Evolutionary conservation across 2,113 vertebrate genomes (phyloP).

Genomic region (Coreoperca whiteheadi): DNA sequence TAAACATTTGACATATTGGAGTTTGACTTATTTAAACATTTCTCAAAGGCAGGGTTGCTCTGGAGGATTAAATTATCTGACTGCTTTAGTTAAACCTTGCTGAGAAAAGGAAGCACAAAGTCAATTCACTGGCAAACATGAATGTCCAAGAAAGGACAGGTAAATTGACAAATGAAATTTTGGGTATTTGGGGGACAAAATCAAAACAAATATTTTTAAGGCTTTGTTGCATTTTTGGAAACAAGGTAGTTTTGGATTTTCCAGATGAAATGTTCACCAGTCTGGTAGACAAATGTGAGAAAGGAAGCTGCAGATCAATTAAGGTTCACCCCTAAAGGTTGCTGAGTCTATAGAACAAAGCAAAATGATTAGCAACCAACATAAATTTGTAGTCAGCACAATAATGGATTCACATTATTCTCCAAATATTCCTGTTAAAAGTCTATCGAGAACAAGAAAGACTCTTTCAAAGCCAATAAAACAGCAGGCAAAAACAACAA

Average conservation of each 20-base stretch:
- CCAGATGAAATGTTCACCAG: neutral
- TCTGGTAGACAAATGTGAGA: neutral
- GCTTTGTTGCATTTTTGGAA: constrained; percentile 4
- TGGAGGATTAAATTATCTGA: constrained; percentile 11
- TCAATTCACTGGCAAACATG: neutral
- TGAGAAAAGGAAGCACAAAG: constrained; percentile 4
- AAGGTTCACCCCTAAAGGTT: constrained; percentile 18
- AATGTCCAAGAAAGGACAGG: neutral
- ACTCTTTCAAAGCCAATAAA: neutral
- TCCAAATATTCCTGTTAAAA: neutral
- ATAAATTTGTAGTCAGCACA: neutral
- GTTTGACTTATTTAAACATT: constrained; percentile 42
- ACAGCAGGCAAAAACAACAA: neutral
- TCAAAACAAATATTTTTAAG: neutral
- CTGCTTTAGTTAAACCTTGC: constrained; percentile 17
- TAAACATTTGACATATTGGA: constrained; percentile 51
- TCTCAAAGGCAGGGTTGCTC: constrained; percentile 11
- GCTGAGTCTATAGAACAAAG: neutral
- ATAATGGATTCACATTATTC: neutral
- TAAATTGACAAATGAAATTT: neutral
- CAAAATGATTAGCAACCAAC: neutral
- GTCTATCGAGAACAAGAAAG: neutral
- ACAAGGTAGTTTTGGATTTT: neutral
- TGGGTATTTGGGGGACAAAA: neutral
- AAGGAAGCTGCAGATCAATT: constrained; percentile 39